A percentile compares a stretch with the other conserved stretches of the same genome.
Evolutionary conservation across 2,797 vertebrate species (phyloP).

Genomic region (Xyrichtys novacula): DNA sequence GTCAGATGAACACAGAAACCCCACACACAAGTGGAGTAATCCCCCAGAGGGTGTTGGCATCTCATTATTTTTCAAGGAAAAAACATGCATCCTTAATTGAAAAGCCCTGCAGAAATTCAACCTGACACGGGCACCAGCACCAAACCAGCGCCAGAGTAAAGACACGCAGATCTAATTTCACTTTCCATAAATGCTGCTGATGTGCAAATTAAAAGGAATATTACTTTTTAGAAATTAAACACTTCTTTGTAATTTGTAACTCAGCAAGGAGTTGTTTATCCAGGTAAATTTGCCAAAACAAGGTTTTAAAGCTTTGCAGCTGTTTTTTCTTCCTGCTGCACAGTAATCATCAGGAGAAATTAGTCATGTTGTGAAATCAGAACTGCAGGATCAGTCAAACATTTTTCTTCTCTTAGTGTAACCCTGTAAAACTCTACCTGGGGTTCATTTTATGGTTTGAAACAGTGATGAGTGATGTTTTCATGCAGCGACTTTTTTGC

Average conservation of each 20-base stretch:
- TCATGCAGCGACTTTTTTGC: slow-evolving; percentile 20
- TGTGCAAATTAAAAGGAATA: slow-evolving; percentile 11
- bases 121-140: slow-evolving; percentile 12
- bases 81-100: slow-evolving; percentile 29
- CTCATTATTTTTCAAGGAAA: slow-evolving; percentile 59
- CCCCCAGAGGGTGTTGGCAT: slow-evolving; percentile 36
- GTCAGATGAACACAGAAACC: slow-evolving; percentile 27
- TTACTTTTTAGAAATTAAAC: slow-evolving; percentile 14
- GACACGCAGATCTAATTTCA: neutral
- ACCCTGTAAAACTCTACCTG: slow-evolving; percentile 14
- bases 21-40: slow-evolving; percentile 28
- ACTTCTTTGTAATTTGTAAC: slow-evolving; percentile 33
- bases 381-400: slow-evolving; percentile 18
- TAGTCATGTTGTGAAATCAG: slow-evolving; percentile 41
- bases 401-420: slow-evolving; percentile 16
- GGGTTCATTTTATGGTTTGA: slow-evolving; percentile 25
- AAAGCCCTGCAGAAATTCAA: slow-evolving; percentile 46
- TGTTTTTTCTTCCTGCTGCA: slow-evolving; percentile 18
- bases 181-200: neutral
- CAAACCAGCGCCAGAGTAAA: neutral
- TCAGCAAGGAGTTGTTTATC: slow-evolving; percentile 24
- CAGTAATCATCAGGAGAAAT: slow-evolving; percentile 28
- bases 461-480: slow-evolving; percentile 36
- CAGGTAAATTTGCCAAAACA: slow-evolving; percentile 21
- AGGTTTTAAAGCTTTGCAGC: slow-evolving; percentile 14